These are phyloP conservation scores for Steinernema hermaphroditum DNA, from an alignment of 2,888 invertebrate species.

Conservation along the genomic window DNA sequence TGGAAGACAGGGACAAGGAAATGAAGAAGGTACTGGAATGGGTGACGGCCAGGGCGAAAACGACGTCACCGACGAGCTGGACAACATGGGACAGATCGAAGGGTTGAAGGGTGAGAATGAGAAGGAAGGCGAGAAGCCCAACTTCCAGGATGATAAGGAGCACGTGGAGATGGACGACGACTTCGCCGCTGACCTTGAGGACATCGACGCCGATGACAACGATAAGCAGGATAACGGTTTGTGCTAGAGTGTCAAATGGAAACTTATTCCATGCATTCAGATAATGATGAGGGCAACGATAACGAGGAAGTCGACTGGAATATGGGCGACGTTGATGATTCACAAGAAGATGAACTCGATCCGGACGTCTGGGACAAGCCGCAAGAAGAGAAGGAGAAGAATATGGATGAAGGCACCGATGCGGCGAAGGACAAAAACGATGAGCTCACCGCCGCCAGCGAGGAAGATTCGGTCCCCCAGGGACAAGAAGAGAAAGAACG, in stretches of 20 bases:
- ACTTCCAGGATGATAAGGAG: constrained; percentile 76
- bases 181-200: constrained; percentile 62
- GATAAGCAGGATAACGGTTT: constrained; percentile 32
- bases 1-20: constrained; percentile 68
- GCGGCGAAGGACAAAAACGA: constrained; percentile 51
- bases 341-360: constrained; percentile 81
- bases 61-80: constrained; percentile 91
- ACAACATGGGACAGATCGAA: constrained; percentile 70
- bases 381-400: constrained; percentile 52
- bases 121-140: constrained; percentile 39
- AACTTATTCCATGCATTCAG: constrained; percentile 82
- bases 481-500: constrained; percentile 74
- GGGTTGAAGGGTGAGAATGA: constrained; percentile 48
- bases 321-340: constrained; percentile 71
- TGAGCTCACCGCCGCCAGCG: constrained; percentile 69
- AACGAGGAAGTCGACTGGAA: constrained; percentile 71
- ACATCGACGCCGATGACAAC: constrained; percentile 54
- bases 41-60: constrained; percentile 74
- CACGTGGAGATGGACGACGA: constrained; percentile 70
- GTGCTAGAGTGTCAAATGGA: constrained; percentile 70
- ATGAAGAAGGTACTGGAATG: constrained; percentile 47
- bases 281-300: constrained; percentile 76
- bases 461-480: constrained; percentile 64
- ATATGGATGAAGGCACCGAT: constrained; percentile 37
- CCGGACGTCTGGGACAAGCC: constrained; percentile 95